A percentile compares a stretch with the other conserved stretches of the same genome.
Evolutionary conservation across 1,140 invertebrate species (phyloP).

Genomic region (Drusus annulatus): DNA sequence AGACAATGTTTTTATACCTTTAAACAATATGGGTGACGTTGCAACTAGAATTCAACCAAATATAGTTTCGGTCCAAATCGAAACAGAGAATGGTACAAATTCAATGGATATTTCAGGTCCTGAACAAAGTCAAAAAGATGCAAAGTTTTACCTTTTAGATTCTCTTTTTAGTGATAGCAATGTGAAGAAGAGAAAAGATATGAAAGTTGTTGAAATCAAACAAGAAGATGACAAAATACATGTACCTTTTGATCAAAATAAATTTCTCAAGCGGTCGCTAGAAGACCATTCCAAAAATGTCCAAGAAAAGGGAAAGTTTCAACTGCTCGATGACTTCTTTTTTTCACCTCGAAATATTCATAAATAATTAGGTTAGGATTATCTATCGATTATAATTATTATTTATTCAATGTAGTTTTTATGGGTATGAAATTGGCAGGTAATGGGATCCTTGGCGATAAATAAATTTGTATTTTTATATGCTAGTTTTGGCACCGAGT

Average conservation of each 20-base stretch:
- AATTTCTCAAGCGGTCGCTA: not conserved
- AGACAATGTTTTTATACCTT: not conserved
- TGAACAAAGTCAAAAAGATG: not conserved
- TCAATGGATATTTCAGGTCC: too few relatives aligned
- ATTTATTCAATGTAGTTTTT: not conserved
- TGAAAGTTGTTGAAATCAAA: not conserved
- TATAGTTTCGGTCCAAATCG: not conserved
- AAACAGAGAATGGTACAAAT: not conserved
- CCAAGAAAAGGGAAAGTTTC: conserved; percentile 18
- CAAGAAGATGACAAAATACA: not conserved
- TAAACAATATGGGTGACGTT: not conserved
- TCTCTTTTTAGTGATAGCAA: conserved; percentile 8
- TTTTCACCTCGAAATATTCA: not conserved
- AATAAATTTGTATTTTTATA: conserved; percentile 23
- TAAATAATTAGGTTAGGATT: not conserved
- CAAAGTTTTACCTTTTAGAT: conserved; percentile 22
- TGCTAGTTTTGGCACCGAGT: not conserved
- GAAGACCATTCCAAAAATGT: conserved; percentile 27
- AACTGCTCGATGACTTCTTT: conserved; percentile 25
- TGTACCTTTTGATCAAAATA: not conserved
- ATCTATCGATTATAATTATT: not conserved
- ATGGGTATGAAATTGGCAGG: not conserved
- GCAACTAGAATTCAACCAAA: not conserved
- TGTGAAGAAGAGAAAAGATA: not conserved
- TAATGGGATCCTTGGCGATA: not conserved